Evolutionary conservation across 2,113 vertebrate species (phyloP).

Genomic region (Campylomormyrus numenius): DNA sequence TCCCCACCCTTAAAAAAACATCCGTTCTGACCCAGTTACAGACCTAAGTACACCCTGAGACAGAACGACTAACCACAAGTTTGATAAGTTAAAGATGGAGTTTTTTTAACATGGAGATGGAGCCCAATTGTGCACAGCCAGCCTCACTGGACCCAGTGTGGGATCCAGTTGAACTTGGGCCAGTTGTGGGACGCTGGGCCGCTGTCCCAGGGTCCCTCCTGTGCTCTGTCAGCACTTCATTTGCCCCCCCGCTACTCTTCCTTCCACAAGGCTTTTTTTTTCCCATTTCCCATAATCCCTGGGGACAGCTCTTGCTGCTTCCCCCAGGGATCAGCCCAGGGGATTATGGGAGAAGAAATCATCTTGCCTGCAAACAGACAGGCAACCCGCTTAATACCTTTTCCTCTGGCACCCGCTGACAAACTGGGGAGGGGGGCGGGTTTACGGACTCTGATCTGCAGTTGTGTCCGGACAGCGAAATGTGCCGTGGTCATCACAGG

Average conservation of each 20-base stretch:
- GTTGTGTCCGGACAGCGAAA: slow-evolving; percentile 60
- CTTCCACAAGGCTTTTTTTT: slow-evolving; percentile 5
- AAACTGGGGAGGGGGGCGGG: slow-evolving; percentile 35
- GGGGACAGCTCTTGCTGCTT: slow-evolving; percentile 41
- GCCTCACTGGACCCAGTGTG: neutral
- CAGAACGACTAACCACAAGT: neutral
- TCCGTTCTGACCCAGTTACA: neutral
- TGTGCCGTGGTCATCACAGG: slow-evolving; percentile 48
- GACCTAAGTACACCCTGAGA: neutral
- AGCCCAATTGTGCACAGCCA: neutral
- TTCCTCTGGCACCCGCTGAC: slow-evolving; percentile 27
- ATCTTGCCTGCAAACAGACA: slow-evolving; percentile 57
- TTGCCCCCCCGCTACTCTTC: neutral
- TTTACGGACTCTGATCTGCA: slow-evolving; percentile 52
- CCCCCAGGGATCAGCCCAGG: slow-evolving; percentile 55
- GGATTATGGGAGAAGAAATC: slow-evolving; percentile 66
- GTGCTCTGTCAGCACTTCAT: slow-evolving; percentile 31
- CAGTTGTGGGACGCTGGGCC: neutral
- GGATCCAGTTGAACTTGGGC: neutral
- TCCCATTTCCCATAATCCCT: slow-evolving; percentile 42
- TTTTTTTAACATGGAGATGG: neutral
- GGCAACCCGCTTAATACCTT: slow-evolving; percentile 37
- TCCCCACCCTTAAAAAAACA: neutral
- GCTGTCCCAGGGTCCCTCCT: slow-evolving; percentile 19
- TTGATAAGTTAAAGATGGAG: neutral